phyloP scores from a whole-genome alignment of 2,888 invertebrate genomes.

The Pristionchus japonicus region DNA sequence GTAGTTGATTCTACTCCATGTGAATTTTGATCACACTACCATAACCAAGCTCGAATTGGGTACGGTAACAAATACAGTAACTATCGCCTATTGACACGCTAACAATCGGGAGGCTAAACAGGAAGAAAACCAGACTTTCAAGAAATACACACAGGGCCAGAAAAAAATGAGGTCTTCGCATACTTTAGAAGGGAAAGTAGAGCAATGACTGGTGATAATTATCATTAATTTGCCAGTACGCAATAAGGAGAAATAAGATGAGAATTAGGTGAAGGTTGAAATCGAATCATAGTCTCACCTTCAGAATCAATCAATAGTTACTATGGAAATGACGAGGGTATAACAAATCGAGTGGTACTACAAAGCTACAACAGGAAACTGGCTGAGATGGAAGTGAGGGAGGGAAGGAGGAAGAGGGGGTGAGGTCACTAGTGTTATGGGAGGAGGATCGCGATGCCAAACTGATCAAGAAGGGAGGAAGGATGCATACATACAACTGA shows the following conservation, averaged over 20 bases:
- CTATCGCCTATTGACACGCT: constrained; percentile 25
- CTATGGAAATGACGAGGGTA: background rate
- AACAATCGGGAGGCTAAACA: constrained; percentile 8
- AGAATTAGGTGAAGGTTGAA: background rate
- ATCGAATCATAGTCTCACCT: background rate
- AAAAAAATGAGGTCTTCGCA: background rate
- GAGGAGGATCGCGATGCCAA: background rate
- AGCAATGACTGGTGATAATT: background rate
- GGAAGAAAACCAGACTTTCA: constrained; percentile 1
- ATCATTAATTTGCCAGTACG: background rate
- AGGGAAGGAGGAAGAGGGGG: background rate
- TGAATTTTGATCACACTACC: background rate
- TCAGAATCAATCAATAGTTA: background rate
- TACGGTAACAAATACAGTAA: constrained; percentile 9
- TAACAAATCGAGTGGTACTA: background rate
- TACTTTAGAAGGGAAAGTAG: background rate
- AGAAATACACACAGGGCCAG: background rate
- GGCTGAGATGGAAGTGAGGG: constrained; percentile 22
- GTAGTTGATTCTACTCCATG: background rate
- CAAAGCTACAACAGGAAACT: background rate
- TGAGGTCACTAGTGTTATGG: constrained; percentile 5
- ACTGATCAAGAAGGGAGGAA: background rate
- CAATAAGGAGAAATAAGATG: background rate
- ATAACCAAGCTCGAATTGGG: constrained; percentile 29
- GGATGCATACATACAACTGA: constrained; percentile 17